Evolutionary conservation across 2,888 invertebrate genomes (phyloP), one percentile per base, ranked within the genome.

Genomic region (Diploptera punctata): DNA sequence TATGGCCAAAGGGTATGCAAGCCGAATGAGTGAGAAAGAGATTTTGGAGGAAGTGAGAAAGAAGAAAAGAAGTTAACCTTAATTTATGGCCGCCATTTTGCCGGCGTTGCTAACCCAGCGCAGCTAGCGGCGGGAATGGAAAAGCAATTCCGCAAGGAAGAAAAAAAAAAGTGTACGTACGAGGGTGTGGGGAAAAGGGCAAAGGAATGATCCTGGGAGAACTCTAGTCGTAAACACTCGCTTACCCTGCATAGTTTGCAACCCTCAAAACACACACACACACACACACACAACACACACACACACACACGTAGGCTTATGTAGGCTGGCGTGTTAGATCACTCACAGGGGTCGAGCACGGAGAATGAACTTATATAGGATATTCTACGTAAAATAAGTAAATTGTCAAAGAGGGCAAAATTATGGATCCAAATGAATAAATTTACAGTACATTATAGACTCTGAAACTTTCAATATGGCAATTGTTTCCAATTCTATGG

Each of bases 71-170:
- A 70, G 70, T 70, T 70, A 70, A 70, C 62, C 68, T 72, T 72
- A 72, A 72, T 72, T 68, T 68, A 72, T 61, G 72, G 49, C 57
- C 60, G 68, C 72, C 72, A 72, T 72, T 72, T 72, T 72, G 68
- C 70, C 69, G 61, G 70, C 47, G 44, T 70, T 62, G 69, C 70
- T 43, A 62, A 62, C 62, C 61, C 60, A 26, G 70, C 61, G 44
- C 49, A 29, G 43, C 70, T 43, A 38, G 31, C 5, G 70, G 62
- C 61, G 68, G 72, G 68, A 72, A 72, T 68, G 72, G 68, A 67
- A 68, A 72, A 72, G 72, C 68, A 68, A 72, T 72, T 72, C 72
- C 57, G 44, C 26, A 29, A 69, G 60, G 57, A 60, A 60, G 33
- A 31, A 57, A 57, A 33, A 43, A 62, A 62, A 43, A 62, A 62